A percentile compares a stretch with the other conserved stretches of the same genome.
Conservation (phyloP, 2,113 vertebrate genomes). For the Cryptoleucopteryx plumbea region DNA sequence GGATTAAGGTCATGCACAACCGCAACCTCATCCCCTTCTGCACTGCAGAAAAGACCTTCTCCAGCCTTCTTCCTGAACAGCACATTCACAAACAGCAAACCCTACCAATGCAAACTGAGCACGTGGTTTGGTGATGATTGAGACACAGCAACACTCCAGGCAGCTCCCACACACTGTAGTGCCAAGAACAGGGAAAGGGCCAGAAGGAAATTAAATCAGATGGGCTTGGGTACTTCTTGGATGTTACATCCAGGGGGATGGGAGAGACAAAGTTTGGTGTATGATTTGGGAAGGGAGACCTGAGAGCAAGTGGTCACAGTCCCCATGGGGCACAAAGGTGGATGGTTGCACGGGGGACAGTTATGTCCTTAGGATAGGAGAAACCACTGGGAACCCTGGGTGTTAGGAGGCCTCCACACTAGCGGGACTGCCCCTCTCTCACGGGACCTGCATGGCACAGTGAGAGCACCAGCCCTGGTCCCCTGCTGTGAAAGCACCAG, state of each 20-base stretch:
- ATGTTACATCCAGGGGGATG: background rate
- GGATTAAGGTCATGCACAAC: background rate
- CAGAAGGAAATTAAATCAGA: background rate
- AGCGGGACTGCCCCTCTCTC: background rate
- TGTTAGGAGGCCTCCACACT: accelerated
- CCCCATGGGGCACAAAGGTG: background rate
- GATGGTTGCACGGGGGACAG: background rate
- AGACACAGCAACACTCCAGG: background rate
- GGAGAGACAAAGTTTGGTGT: background rate
- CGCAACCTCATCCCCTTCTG: background rate
- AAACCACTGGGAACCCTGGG: background rate
- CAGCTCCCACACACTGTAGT: background rate
- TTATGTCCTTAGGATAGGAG: background rate
- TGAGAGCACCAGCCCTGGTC: background rate
- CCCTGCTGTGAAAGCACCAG: accelerated
- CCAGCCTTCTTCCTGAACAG: background rate
- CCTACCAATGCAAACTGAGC: background rate
- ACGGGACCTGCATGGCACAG: accelerated
- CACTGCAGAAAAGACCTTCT: background rate
- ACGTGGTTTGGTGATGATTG: background rate
- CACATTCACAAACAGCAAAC: background rate
- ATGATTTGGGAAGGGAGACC: background rate
- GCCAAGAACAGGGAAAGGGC: background rate
- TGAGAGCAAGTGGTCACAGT: background rate
- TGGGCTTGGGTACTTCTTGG: background rate